Base-by-base conservation (phyloP, 2,113 vertebrate genomes). In the Odontophorus gujanensis region DNA sequence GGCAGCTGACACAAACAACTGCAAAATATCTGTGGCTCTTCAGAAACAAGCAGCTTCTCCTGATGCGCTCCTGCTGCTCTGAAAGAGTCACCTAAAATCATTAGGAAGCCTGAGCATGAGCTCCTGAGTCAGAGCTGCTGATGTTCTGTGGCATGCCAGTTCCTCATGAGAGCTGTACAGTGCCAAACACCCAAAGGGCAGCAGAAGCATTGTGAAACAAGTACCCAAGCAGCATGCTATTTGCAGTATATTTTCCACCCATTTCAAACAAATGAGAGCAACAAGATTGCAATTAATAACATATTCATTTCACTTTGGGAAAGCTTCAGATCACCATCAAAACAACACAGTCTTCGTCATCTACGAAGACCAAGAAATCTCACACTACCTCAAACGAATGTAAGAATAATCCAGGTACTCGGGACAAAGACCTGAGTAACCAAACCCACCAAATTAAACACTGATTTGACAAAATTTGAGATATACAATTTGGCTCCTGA, bases 51-150 rank as follows among this genome's bases (percentile, higher is more conserved):
- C 58, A 65, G 53, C 7, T 87, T 43, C 75, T 40, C 32, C 14
- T 15, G 43, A 19, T 32, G 11, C 1, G 0, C 9, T 47, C 25
- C 71, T 22, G 36, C 68, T 58, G 12, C 0, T 3, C 69, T 88
- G 45, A 6, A 66, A 25, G 57, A 25, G 57, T 45, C 72, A 58
- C 53, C 92, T 81, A 63, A 38, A 38, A 32, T 26, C 51, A 57
- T 45, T 75, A 85, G 67, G 90, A 67, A 58, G 72, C 84, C 43
- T 20, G 15, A 89, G 63, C 38, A 85, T 48, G 61, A 92, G n/a
- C 53, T 45, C 51, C 45, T 30, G 51, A 76, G n/a, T 8, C 79
- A 81, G 34, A 36, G 92, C 12, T 42, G 73, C 76, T 9, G 3
- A 7, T 28, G 82, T 86, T 76, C 15, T 13, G 4, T 22, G 58